Evolutionary conservation across 2,113 vertebrate genomes (phyloP).

Genomic region (Ptilonorhynchus violaceus): DNA sequence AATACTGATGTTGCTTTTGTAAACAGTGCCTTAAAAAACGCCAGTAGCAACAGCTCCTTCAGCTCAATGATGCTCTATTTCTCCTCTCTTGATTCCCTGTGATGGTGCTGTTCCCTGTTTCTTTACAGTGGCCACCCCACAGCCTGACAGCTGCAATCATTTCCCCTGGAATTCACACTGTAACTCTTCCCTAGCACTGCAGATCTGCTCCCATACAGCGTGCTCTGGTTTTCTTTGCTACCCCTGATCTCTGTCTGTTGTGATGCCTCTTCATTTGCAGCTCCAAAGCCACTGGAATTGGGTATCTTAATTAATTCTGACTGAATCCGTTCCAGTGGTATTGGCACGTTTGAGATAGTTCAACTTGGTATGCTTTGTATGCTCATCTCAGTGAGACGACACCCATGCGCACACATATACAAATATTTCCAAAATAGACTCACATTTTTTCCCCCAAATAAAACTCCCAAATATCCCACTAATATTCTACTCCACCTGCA

Average conservation of each 20-base stretch:
- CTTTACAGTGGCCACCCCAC: neutral
- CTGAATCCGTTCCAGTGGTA: neutral
- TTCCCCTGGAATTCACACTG: neutral
- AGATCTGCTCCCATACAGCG: neutral
- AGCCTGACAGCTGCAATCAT: neutral
- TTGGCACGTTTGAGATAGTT: neutral
- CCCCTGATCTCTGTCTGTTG: neutral
- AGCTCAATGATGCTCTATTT: neutral
- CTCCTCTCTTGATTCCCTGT: neutral
- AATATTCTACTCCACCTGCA: neutral
- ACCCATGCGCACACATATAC: neutral
- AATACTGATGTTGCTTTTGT: neutral
- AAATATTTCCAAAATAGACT: slow-evolving; percentile 2
- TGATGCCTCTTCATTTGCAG: neutral
- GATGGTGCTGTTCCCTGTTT: neutral
- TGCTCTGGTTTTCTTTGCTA: neutral
- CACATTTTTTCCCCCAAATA: neutral
- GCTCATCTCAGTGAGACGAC: neutral
- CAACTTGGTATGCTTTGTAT: neutral
- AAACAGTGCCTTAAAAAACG: neutral
- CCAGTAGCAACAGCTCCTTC: neutral
- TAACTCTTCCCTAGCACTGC: neutral
- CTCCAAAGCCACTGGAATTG: neutral
- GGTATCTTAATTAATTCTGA: neutral
- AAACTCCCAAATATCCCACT: neutral